Percentiles rank a stretch among this genome's conserved stretches.
phyloP scores from a whole-genome alignment of 2,888 invertebrate species.

The Tenthredo amoena region DNA sequence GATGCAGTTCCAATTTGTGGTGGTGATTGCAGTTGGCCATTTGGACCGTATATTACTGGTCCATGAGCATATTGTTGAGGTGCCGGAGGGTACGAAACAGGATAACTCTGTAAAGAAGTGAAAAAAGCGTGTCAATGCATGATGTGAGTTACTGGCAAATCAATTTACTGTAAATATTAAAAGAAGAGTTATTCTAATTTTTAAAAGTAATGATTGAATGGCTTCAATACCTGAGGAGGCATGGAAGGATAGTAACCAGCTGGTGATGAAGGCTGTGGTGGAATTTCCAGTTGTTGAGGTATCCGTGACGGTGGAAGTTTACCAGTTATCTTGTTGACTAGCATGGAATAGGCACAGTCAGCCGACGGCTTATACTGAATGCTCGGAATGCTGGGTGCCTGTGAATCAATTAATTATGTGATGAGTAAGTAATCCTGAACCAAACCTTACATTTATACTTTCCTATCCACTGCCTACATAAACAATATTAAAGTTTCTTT shows the following conservation, averaged over 20 bases:
- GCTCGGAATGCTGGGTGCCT: conserved; percentile 82
- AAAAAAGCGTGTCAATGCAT: background rate
- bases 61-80: conserved; percentile 76
- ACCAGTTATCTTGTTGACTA: conserved; percentile 92
- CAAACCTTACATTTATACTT: conserved; percentile 54
- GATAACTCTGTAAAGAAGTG: conserved; percentile 63
- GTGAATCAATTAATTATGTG: conserved; percentile 66
- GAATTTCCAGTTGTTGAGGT: conserved; percentile 64
- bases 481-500: conserved; percentile 33
- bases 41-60: conserved; percentile 73
- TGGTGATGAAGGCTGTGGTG: conserved; percentile 65
- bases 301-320: conserved; percentile 76
- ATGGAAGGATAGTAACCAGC: conserved; percentile 69
- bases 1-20: conserved; percentile 55
- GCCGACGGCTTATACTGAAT: conserved; percentile 91
- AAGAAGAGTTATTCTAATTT: background rate
- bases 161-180: background rate
- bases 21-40: conserved; percentile 68
- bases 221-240: conserved; percentile 66
- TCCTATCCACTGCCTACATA: conserved; percentile 52
- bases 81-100: conserved; percentile 63
- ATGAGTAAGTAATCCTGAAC: conserved; percentile 49
- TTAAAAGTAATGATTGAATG: background rate
- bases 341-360: conserved; percentile 92
- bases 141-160: background rate